These are phyloP conservation scores for Aurelia aurita complex sp. Pacific DNA, from an alignment of 30 jellyfish, hydroid and myxozoan species.

Conservation along the genomic window DNA sequence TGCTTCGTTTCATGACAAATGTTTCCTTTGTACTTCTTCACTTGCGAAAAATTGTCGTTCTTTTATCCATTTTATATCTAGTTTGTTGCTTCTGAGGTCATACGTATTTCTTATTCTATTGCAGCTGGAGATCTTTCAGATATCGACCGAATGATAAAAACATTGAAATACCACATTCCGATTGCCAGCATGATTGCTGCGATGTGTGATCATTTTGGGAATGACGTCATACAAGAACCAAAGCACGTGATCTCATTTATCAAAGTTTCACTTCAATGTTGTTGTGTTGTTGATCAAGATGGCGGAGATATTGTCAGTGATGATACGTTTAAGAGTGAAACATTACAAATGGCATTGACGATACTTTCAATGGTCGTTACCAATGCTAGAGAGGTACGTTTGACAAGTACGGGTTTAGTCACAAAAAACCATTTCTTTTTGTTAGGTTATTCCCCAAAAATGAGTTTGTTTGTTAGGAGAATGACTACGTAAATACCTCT, in stretches of 20 bases:
- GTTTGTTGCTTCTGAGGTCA: neutral
- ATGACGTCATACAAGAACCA: slow-evolving; percentile 53
- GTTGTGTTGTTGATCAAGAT: neutral
- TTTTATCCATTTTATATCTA: neutral
- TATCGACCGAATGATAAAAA: slow-evolving; percentile 14
- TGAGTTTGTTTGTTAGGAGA: too few relatives aligned
- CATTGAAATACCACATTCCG: slow-evolving; percentile 47
- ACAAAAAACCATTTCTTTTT: too few relatives aligned
- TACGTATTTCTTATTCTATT: neutral
- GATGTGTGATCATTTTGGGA: slow-evolving; percentile 74
- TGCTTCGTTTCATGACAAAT: too few relatives aligned
- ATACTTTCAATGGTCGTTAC: slow-evolving; percentile 41
- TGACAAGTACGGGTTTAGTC: too few relatives aligned
- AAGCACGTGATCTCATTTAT: slow-evolving; percentile 55
- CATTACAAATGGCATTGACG: slow-evolving; percentile 49
- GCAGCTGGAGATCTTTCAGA: slow-evolving; percentile 7
- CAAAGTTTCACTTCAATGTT: slow-evolving; percentile 30
- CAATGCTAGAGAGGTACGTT: slow-evolving; percentile 16
- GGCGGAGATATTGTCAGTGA: slow-evolving; percentile 19
- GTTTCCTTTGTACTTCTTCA: too few relatives aligned
- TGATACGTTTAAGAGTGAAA: slow-evolving; percentile 26
- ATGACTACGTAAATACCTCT: too few relatives aligned
- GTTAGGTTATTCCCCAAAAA: too few relatives aligned
- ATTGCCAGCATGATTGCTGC: slow-evolving; percentile 77
- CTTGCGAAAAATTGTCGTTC: too few relatives aligned